Evolutionary conservation across 2,113 vertebrate genomes (phyloP), one percentile per base, ranked within the genome.

Genomic region (Puntigrus tetrazona): DNA sequence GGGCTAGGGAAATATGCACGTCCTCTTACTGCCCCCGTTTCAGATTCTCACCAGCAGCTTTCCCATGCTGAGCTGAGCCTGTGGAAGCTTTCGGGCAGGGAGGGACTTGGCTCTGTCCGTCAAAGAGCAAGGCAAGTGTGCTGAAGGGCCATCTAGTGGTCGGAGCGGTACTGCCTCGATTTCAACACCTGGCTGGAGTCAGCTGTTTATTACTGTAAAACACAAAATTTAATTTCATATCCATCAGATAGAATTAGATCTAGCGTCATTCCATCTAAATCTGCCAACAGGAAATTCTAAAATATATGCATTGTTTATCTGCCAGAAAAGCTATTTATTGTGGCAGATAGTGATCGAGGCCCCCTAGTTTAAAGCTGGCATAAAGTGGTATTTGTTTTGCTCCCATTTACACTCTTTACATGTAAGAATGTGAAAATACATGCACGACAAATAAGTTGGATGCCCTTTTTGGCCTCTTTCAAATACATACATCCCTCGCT

Each of bases 21-120:
- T 83, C 84, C 82, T 86, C 57, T 65, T 41, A 14, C 69, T 87
- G 86, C 82, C 65, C 82, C 57, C 55, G 50, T 50, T 59, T 81
- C 77, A 81, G 27, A 50, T 88, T 77, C 77, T 45, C 52, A 69
- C 65, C 83, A 75, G 79, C 29, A 41, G 22, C 69, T 82, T 84
- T 84, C 85, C 65, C 87, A 82, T 81, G 65, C 75, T 59, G 73
- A 80, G 14, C 81, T 31, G 74, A 69, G 55, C 9, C 79, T 36
- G 82, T 80, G 52, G 70, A 84, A 81, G 78, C 38, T 29, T 45
- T 76, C 8, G 22, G 76, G 41, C n/a, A 59, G 47, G 69, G 78
- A 25, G 61, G 52, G 61, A 78, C 13, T 73, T 87, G 83, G 78
- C 86, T 82, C 65, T 27, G 73, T 65, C 1, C 18, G 31, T 81